Base-by-base conservation (phyloP, 2,797 vertebrate species). In the Semaprochilodus insignis region DNA sequence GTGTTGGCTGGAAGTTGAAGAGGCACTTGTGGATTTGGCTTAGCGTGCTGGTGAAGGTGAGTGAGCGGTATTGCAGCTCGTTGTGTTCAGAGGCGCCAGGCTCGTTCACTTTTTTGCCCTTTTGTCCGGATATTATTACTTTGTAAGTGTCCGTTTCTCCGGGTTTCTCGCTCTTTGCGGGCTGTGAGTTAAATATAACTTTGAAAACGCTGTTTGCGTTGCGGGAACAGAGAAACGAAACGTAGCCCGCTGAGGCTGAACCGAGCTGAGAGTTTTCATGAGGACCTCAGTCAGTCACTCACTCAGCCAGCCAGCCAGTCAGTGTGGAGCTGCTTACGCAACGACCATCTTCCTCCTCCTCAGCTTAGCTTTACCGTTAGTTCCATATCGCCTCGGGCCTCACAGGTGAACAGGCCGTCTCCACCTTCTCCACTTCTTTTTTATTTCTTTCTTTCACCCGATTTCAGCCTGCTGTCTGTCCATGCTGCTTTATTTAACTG, bases 31-130 rank as follows among this genome's bases (percentile, higher is more conserved):
- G 44, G 44, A 90, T 77, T 36, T 78, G 86, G 74, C 57, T 83
- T 66, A 83, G 84, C 79, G 88, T 87, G 85, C 93, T 92, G 85
- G 89, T 93, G 91, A 96, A 96, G 95, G 95, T 96, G 93, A 95
- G 95, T 91, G 60, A 69, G 55, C 71, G 80, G 66, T 81, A 52
- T 76, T 79, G 62, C 77, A 77, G 77, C 91, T 90, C 90, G 84
- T 54, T 17, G 34, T 80, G 83, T 87, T 89, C 66, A 72, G 59
- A 48, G 81, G 55, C 60, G 81, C 36, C 40, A 44, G 57, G 73
- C 52, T 57, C 44, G 40, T 40, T 40, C 40, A 40, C 40, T 31
- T 31, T 31, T 31, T 31, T 1, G 31, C 31, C 3, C 31, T 31
- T 31, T 31, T 31, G 31, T 31, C 31, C 31, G 31, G 31, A 31